phyloP scores from a whole-genome alignment of 1,140 invertebrate species.

The Geopemphigus sp. region DNA sequence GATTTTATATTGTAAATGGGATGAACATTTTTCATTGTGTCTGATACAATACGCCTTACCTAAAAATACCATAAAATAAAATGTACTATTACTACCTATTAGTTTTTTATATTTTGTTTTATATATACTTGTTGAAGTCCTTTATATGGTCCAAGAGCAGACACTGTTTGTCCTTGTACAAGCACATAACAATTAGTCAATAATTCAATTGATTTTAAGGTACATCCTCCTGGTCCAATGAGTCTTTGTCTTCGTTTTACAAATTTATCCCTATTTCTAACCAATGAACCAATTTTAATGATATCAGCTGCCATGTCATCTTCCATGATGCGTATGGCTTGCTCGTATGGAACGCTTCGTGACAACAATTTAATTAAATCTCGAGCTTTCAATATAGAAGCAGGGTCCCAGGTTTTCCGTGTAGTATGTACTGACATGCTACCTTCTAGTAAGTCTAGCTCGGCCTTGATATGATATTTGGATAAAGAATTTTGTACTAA shows the following conservation, averaged over 20 bases:
- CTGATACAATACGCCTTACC: slow-evolving; percentile 87
- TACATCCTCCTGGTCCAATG: slow-evolving; percentile 95
- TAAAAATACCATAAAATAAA: slow-evolving; percentile 52
- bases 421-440: slow-evolving; percentile 94
- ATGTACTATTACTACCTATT: background rate
- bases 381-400: slow-evolving; percentile 93
- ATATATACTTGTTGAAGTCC: slow-evolving; percentile 78
- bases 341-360: slow-evolving; percentile 94
- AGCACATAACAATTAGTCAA: slow-evolving; percentile 97
- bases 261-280: slow-evolving; percentile 92
- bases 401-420: slow-evolving; percentile 98
- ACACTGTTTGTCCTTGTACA: slow-evolving; percentile 97
- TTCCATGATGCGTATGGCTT: slow-evolving; percentile 78
- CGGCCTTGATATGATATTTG: slow-evolving; percentile 78
- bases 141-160: slow-evolving; percentile 91
- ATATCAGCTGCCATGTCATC: slow-evolving; percentile 94
- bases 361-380: slow-evolving; percentile 95
- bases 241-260: slow-evolving; percentile 91
- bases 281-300: slow-evolving; percentile 91
- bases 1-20: slow-evolving; percentile 99
- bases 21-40: slow-evolving; percentile 99
- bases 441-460: slow-evolving; percentile 93
- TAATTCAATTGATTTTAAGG: slow-evolving; percentile 95
- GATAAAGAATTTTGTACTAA: slow-evolving; percentile 82
- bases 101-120: background rate